Percentiles rank a stretch among this genome's conserved stretches.
Evolutionary conservation across 2,797 vertebrate species (phyloP).

Genomic region (Rachycentron canadum): DNA sequence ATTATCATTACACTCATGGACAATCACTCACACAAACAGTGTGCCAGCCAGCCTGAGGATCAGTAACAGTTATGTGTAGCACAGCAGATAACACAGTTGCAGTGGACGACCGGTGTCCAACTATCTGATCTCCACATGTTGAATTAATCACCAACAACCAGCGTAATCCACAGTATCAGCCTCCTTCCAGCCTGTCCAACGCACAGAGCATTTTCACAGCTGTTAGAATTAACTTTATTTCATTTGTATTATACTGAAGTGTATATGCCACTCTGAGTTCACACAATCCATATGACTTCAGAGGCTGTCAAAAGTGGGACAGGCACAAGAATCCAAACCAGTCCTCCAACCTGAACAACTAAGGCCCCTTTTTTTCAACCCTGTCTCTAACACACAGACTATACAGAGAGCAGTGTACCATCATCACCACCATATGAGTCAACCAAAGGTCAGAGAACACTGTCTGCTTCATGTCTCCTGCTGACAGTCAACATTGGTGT

Average conservation of each 20-base stretch:
- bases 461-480: not conserved
- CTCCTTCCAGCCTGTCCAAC: conserved; percentile 2
- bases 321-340: not conserved
- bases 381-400: too few species aligned
- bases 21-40: conserved; percentile 70
- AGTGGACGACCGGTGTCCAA: conserved; percentile 17
- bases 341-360: too few species aligned
- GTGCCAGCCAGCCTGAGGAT: conserved; percentile 36
- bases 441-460: too few species aligned
- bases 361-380: too few species aligned
- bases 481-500: not conserved
- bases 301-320: not conserved
- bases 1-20: conserved; percentile 75
- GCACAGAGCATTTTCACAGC: not conserved
- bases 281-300: conserved; percentile 15
- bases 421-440: too few species aligned
- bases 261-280: not conserved
- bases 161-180: conserved; percentile 25
- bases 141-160: conserved; percentile 34
- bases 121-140: conserved; percentile 32
- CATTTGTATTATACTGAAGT: not conserved
- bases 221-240: conserved; percentile 13
- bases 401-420: too few species aligned
- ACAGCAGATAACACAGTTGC: conserved; percentile 35
- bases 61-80: conserved; percentile 49